Base-by-base conservation (phyloP, 2,113 vertebrate species). In the Percopsis transmontana region DNA sequence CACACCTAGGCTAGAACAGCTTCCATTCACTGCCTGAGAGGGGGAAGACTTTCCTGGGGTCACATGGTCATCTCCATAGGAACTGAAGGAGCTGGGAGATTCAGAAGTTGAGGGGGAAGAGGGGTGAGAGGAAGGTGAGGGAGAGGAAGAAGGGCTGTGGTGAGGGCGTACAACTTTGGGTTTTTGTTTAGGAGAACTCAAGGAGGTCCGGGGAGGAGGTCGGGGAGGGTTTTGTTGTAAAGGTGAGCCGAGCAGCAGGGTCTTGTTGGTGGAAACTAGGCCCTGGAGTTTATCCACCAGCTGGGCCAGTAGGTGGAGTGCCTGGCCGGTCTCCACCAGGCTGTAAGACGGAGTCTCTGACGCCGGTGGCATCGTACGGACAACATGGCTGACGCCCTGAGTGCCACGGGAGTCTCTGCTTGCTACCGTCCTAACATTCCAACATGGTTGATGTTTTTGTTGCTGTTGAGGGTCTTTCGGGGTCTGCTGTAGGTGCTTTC, bases 261-360 rank as follows among this genome's bases (percentile, higher is more conserved):
- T 61, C 42, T 79, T 83, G 66, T 45, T 76, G 16, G 84, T 13
- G 11, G 79, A 66, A 0, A 89, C 77, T 13, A 91, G 76, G 2
- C 84, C 85, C 56, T 89, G 89, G 9, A 92, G 81, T 51, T 89
- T 90, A 48, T 91, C 85, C 0, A 91, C 85, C 66, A 91, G 87
- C 61, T 89, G 79, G 0, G 68, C 71, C 1, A 91, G 74, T 20
- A 91, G 75, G 38, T 80, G 71, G 14, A 92, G 82, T 0, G 90
- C 89, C 76, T 85, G 82, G n/a, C 77, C 78, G 0, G 90, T 89
- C 38, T 89, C 87, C 2, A 90, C 88, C 56, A 77, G 52, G 0
- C 48, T 79, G 48, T 81, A 83, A 0, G 80, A 70, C 41, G 87
- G 83, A 58, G 69, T 62, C 45, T 83, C 80, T 0, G 85, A 86